A percentile compares a stretch with the other conserved stretches of the same genome.
Evolutionary conservation across 2,797 vertebrate species (phyloP).

Genomic region (Hydrolagus colliei): DNA sequence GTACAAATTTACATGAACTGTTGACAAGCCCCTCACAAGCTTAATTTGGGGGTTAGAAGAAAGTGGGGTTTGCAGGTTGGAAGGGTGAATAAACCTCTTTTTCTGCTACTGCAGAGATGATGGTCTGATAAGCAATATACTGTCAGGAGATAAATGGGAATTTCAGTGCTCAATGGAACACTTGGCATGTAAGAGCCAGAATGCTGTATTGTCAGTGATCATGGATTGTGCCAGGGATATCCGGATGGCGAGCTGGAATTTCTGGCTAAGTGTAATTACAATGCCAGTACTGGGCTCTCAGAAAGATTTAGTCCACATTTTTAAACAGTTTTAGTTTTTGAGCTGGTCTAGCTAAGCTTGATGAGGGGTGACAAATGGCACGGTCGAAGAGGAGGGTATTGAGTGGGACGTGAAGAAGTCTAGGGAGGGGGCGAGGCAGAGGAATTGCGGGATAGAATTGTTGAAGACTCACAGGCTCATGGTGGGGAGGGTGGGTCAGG

Average conservation of each 20-base stretch:
- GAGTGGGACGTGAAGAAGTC: too few species aligned
- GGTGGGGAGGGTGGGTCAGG: too few species aligned
- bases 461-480: too few species aligned
- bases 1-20: conserved; percentile 27
- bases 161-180: background rate
- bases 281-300: too few species aligned
- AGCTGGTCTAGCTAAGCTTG: too few species aligned
- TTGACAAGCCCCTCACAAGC: background rate
- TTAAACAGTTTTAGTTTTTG: too few species aligned
- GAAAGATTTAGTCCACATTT: too few species aligned
- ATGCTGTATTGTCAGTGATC: conserved; percentile 12
- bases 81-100: conserved; percentile 23
- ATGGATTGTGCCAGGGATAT: background rate
- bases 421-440: too few species aligned
- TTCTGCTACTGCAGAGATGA: conserved; percentile 13
- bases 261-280: too few species aligned
- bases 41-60: conserved; percentile 20
- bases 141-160: conserved; percentile 18
- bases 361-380: too few species aligned
- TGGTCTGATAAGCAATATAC: conserved; percentile 24
- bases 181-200: conserved; percentile 10
- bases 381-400: too few species aligned
- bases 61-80: conserved; percentile 15
- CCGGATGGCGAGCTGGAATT: background rate
- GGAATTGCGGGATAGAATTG: too few species aligned